phyloP scores from a whole-genome alignment of 2,113 vertebrate species.

The Romanogobio albipinnatus region DNA sequence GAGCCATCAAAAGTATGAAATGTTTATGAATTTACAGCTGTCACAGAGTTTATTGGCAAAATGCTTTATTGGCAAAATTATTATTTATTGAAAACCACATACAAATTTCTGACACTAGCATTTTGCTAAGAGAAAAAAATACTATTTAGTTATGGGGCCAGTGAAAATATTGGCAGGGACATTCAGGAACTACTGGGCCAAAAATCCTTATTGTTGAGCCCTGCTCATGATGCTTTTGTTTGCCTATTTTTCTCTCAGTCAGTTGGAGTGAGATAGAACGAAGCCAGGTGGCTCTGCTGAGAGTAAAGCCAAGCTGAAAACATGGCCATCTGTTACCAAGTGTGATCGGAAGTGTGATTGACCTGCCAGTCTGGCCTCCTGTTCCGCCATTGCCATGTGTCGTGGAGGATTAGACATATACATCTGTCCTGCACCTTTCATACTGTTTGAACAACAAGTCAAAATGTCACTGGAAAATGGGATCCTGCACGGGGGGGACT shows the following conservation, averaged over 20 bases:
- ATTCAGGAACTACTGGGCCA: not conserved
- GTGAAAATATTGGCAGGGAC: not conserved
- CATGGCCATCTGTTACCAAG: conserved; percentile 66
- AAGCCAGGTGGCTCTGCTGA: conserved; percentile 8
- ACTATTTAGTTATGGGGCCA: not conserved
- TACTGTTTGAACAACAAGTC: conserved; percentile 27
- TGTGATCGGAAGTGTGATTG: conserved; percentile 59
- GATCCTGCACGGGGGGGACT: too few relatives aligned
- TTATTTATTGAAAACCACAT: not conserved
- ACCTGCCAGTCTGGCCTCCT: conserved; percentile 53
- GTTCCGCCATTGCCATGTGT: conserved; percentile 37
- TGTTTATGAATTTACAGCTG: too few relatives aligned
- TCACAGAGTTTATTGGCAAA: not conserved
- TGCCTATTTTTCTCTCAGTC: conserved; percentile 7
- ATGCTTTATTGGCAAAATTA: not conserved
- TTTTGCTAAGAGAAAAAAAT: not conserved
- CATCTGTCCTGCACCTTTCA: conserved; percentile 10
- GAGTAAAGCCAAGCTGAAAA: conserved; percentile 27
- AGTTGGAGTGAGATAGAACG: not conserved
- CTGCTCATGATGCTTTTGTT: not conserved
- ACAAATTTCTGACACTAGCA: not conserved
- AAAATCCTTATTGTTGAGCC: not conserved
- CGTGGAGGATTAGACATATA: conserved; percentile 19
- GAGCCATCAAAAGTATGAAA: too few relatives aligned
- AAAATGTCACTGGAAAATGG: conserved; percentile 36